phyloP scores from a whole-genome alignment of 1,140 invertebrate genomes.

The Drosophila yakuba region DNA sequence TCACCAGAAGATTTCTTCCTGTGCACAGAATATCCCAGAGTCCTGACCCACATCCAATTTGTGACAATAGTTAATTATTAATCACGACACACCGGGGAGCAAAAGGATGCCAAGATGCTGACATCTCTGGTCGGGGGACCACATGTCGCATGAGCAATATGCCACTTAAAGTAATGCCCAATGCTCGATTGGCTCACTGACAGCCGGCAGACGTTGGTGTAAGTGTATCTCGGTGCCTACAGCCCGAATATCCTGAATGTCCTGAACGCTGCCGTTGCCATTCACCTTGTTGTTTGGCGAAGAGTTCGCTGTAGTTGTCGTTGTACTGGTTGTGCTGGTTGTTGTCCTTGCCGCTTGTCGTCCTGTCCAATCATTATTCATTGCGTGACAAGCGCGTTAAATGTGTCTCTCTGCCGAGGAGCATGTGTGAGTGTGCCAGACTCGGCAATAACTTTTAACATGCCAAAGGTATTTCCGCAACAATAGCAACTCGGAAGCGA shows the following conservation, averaged over 20 bases:
- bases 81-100: constrained; percentile 46
- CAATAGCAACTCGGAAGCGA: constrained; percentile 40
- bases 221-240: constrained; percentile 34
- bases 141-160: constrained; percentile 78
- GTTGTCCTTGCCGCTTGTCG: constrained; percentile 42
- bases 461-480: constrained; percentile 73
- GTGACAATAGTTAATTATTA: constrained; percentile 79
- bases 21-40: constrained; percentile 1
- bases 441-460: constrained; percentile 70
- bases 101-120: constrained; percentile 24
- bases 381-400: constrained; percentile 80
- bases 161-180: constrained; percentile 72
- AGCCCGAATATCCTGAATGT: not conserved
- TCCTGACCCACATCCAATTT: constrained; percentile 44
- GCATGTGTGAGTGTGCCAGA: constrained; percentile 27
- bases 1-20: not conserved
- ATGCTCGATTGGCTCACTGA: constrained; percentile 74
- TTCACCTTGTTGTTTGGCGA: constrained; percentile 18
- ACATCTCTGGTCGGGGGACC: constrained; percentile 22
- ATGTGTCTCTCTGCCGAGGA: constrained; percentile 55
- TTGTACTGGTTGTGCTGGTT: constrained; percentile 21
- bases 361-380: constrained; percentile 78
- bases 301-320: constrained; percentile 27
- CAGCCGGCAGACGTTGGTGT: constrained; percentile 62
- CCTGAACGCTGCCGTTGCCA: constrained; percentile 13